Evolutionary conservation across 2,797 vertebrate species (phyloP).

Genomic region (Arnoldichthys spilopterus): DNA sequence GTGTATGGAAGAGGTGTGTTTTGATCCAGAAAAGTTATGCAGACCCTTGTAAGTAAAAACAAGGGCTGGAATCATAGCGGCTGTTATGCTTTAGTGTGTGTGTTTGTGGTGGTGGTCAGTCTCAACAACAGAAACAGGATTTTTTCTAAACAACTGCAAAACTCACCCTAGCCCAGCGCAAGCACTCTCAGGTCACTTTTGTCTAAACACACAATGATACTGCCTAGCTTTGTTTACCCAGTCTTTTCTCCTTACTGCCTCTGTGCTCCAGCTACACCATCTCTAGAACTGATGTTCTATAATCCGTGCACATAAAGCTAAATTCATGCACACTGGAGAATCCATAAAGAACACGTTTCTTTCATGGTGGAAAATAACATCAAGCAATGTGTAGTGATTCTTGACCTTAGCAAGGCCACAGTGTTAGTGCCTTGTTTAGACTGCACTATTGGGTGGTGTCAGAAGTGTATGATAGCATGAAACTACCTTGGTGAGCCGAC

Average conservation of each 20-base stretch:
- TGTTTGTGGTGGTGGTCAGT: too few relatives aligned
- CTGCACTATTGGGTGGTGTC: conserved; percentile 35
- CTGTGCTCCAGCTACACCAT: conserved; percentile 41
- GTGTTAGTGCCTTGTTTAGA: conserved; percentile 56
- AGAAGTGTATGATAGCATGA: conserved; percentile 52
- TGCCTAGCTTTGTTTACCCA: conserved; percentile 61
- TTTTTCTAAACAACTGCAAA: conserved; percentile 10
- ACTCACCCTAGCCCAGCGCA: conserved; percentile 23
- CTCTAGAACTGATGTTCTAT: conserved; percentile 33
- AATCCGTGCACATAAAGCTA: conserved; percentile 27
- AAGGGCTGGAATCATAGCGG: neutral
- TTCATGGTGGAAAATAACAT: conserved; percentile 51
- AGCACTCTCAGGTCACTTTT: conserved; percentile 55
- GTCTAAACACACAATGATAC: conserved; percentile 66
- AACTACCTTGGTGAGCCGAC: conserved; percentile 5
- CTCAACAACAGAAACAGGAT: neutral
- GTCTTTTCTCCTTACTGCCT: conserved; percentile 54
- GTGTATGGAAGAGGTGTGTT: neutral
- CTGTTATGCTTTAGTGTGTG: neutral
- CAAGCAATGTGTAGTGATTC: conserved; percentile 49
- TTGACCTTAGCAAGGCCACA: conserved; percentile 48
- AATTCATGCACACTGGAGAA: conserved; percentile 13
- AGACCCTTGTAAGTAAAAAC: neutral
- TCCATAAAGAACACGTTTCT: conserved; percentile 26
- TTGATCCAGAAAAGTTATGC: neutral